These are phyloP conservation scores for Sceloporus tristichus DNA, from an alignment of 2,113 vertebrate genomes.

Conservation along the genomic window DNA sequence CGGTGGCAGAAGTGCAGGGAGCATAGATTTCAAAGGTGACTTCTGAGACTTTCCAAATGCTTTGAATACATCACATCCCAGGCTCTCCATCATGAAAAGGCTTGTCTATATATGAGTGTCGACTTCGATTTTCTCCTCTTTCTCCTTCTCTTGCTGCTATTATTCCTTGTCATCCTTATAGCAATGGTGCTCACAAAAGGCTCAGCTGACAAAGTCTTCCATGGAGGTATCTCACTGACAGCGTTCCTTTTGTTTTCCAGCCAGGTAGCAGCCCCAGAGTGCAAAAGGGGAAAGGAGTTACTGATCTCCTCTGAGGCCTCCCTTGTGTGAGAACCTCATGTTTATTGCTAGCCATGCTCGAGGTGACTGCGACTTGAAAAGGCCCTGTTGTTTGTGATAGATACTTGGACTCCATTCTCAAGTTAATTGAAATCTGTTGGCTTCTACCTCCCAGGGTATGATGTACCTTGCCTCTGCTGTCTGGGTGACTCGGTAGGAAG, in stretches of 20 bases:
- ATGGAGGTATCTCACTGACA: neutral
- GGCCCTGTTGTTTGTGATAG: neutral
- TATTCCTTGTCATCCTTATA: constrained; percentile 15
- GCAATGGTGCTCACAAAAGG: neutral
- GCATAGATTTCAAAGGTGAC: constrained; percentile 60
- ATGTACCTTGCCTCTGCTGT: no score
- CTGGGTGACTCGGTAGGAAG: neutral
- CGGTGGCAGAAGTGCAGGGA: constrained; percentile 46
- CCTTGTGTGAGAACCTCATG: neutral
- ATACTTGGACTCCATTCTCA: neutral
- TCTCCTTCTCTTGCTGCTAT: neutral
- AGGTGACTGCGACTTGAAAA: neutral
- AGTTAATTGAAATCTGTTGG: constrained; percentile 1
- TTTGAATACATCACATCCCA: constrained; percentile 57
- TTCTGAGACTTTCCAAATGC: constrained; percentile 58
- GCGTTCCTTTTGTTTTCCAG: neutral
- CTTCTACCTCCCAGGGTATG: neutral
- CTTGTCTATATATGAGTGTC: neutral
- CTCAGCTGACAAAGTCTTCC: neutral
- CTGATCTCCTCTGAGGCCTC: neutral
- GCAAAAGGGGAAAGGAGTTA: constrained; percentile 1
- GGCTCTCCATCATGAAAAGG: constrained; percentile 44
- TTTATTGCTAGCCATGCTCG: neutral
- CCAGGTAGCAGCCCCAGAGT: constrained; percentile 9
- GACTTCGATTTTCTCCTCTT: neutral